Evolutionary conservation across 2,888 invertebrate species (phyloP).

Genomic region (Parascotia fuliginaria): DNA sequence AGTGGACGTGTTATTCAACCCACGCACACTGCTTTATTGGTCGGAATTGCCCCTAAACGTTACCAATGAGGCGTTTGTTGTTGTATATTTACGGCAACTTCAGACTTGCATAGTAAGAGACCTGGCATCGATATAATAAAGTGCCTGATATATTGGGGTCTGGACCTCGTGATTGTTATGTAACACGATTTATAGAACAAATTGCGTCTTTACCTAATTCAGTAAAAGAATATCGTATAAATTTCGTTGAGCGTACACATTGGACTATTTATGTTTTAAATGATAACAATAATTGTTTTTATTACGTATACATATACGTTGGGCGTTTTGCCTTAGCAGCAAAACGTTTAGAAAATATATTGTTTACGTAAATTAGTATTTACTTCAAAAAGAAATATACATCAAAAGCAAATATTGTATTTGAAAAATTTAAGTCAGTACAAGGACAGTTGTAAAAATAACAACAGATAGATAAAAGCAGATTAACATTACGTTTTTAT

Average conservation of each 20-base stretch:
- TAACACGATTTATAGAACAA: constrained; percentile 50
- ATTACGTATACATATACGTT: constrained; percentile 35
- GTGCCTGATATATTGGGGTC: constrained; percentile 65
- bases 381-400: constrained; percentile 19
- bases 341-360: constrained; percentile 21
- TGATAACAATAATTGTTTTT: constrained; percentile 20
- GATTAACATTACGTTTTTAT: constrained; percentile 21
- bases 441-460: constrained; percentile 31
- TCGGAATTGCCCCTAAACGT: constrained; percentile 82
- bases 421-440: constrained; percentile 18
- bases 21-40: constrained; percentile 81
- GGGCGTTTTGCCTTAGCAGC: constrained; percentile 8
- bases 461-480: constrained; percentile 26
- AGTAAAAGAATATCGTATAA: constrained; percentile 43
- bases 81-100: constrained; percentile 78
- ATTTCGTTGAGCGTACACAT: constrained; percentile 11
- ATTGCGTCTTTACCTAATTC: constrained; percentile 51
- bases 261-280: constrained; percentile 16
- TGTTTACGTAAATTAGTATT: constrained; percentile 36
- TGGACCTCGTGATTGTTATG: constrained; percentile 46
- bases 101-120: constrained; percentile 63
- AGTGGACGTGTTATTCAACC: constrained; percentile 68
- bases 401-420: constrained; percentile 29
- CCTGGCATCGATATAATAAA: constrained; percentile 68
- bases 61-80: constrained; percentile 82